Evolutionary conservation across 2,113 vertebrate species (phyloP).

Genomic region (Pteronura brasiliensis): DNA sequence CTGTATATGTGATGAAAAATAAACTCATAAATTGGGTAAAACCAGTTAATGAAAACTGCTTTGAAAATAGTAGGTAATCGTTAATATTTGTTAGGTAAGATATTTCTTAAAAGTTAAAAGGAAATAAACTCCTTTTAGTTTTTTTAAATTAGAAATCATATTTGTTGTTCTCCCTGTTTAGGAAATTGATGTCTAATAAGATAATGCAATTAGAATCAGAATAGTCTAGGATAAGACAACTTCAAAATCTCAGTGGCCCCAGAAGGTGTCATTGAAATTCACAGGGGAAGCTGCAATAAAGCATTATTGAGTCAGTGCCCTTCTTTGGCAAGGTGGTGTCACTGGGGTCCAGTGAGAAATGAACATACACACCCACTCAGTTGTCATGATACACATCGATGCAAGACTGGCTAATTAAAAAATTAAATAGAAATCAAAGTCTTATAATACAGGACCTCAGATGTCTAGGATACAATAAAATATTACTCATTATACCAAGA

Average conservation of each 20-base stretch:
- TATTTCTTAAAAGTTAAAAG: not conserved
- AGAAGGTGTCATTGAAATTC: not conserved
- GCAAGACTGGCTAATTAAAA: not conserved
- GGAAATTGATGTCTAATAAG: not conserved
- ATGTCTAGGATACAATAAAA: not conserved
- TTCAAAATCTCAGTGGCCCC: not conserved
- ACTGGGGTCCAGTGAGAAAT: not conserved
- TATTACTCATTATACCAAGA: not conserved
- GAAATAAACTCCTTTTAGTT: not conserved
- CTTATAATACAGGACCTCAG: not conserved
- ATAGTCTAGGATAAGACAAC: not conserved
- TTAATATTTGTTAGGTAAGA: not conserved
- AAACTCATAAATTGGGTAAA: conserved; percentile 6
- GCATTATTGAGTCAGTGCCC: not conserved
- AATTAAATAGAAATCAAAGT: not conserved
- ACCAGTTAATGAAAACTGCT: not conserved
- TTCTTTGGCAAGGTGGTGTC: not conserved
- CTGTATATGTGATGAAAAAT: not conserved
- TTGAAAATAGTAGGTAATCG: not conserved
- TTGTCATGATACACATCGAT: not conserved
- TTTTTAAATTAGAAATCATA: not conserved
- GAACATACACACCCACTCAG: not conserved
- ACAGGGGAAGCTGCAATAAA: not conserved
- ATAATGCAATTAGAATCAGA: not conserved
- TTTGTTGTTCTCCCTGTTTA: not conserved